These are phyloP conservation scores for Nothocercus nigrocapillus DNA, from an alignment of 2,113 vertebrate species.

Conservation along the genomic window DNA sequence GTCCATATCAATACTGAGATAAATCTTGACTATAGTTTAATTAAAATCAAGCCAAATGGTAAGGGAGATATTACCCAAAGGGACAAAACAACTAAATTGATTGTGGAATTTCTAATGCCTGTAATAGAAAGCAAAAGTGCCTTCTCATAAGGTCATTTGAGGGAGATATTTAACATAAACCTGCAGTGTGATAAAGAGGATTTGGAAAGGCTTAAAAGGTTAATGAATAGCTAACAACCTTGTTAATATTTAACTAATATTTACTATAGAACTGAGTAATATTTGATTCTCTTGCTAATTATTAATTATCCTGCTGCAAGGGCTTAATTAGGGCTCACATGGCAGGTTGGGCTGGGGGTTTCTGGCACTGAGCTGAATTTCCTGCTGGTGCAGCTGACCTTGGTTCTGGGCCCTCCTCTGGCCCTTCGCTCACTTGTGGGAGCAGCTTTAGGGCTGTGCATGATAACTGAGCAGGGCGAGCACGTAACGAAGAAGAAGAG, in stretches of 20 bases:
- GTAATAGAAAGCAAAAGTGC: neutral
- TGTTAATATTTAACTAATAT: conserved; percentile 19
- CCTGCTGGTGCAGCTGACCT: rapidly evolving
- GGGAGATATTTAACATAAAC: neutral
- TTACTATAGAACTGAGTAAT: conserved; percentile 30
- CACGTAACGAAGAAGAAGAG: rapidly evolving
- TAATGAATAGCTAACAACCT: neutral
- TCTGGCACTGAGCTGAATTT: neutral
- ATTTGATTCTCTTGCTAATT: conserved; percentile 29
- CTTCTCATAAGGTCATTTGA: neutral
- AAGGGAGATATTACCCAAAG: neutral
- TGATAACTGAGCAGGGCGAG: neutral
- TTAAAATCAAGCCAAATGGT: neutral
- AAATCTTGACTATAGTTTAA: neutral
- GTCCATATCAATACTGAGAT: neutral
- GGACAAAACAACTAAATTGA: neutral
- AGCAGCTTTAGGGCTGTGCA: neutral
- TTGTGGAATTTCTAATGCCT: neutral
- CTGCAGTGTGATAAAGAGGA: neutral
- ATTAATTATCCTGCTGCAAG: conserved; percentile 34
- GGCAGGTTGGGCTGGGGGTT: neutral
- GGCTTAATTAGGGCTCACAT: conserved; percentile 28
- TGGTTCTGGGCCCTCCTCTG: rapidly evolving
- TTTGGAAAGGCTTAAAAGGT: neutral
- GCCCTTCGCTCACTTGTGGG: neutral